phyloP scores from a whole-genome alignment of 35 echinoderm and acorn worm species.

The Ophioderma brevispina region DNA sequence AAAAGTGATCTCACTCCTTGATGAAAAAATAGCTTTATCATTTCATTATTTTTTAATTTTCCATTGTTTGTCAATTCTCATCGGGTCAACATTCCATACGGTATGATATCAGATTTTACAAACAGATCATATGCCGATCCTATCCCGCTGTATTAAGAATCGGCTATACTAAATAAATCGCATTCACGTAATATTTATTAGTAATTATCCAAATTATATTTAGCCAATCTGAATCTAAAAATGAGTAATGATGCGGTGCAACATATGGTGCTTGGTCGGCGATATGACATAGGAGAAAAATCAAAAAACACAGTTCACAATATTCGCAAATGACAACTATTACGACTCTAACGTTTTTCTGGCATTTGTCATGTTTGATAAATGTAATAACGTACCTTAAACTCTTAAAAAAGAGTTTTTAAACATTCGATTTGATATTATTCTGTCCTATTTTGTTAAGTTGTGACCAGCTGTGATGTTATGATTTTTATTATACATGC shows the following conservation, averaged over 20 bases:
- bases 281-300: no score
- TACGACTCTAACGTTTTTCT: not conserved
- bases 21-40: not conserved
- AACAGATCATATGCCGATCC: no score
- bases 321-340: not conserved
- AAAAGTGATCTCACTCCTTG: not conserved
- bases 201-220: not conserved
- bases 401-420: not conserved
- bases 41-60: not conserved
- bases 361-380: no score
- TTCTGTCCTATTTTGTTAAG: not conserved
- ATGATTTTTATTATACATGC: not conserved
- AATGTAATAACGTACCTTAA: not conserved
- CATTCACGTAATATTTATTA: not conserved
- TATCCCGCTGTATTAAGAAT: no score
- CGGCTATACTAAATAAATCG: no score
- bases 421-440: constrained; percentile 6
- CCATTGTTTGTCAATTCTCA: not conserved
- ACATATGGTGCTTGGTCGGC: not conserved
- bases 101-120: not conserved
- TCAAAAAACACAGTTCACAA: not conserved
- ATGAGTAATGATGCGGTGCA: no score
- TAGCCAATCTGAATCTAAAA: not conserved
- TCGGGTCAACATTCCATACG: not conserved
- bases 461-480: not conserved